Evolutionary conservation across 2,113 vertebrate genomes (phyloP), one percentile per base, ranked within the genome.

Genomic region (Alethe castanea): DNA sequence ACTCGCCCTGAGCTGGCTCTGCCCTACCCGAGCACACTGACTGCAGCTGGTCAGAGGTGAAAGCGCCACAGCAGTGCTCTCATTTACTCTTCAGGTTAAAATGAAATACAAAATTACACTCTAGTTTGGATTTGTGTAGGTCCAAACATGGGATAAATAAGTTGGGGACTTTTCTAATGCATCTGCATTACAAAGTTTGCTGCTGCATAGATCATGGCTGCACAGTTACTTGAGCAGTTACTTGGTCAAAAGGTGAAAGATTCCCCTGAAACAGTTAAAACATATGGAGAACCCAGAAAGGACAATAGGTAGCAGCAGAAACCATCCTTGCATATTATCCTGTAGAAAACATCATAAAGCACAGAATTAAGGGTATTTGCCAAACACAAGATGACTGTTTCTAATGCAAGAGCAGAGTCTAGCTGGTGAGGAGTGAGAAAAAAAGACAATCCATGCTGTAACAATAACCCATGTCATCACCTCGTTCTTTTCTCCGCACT

Each of bases 31-130:
- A 33, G 64, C 65, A 23, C 26, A 17, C 47, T 24, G 44, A 14
- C 2, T 11, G n/a, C 24, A 12, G 52, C 36, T 7, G 52, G 7
- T 2, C 13, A 7, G 52, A 52, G 15, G 42, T 6, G 54, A 60
- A 45, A 50, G 77, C 1, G 0, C 3, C 47, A 4, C 4, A 12
- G 28, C 53, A 8, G 4, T 2, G 19, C 23, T 72, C 8, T 1
- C 20, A 16, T 20, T 36, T n/a, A 4, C 26, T 11, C 31, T 35
- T 14, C 6, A 14, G 24, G 42, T 9, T 44, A 80, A 69, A 50
- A 76, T 4, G 12, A 44, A 31, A 25, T 6, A 16, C 8, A 4
- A 56, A 69, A 56, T 22, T 4, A 19, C 4, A 3, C 14, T 36
- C 26, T 22, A 2, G 3, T 33, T 74, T 35, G 42, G 31, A 12